Conservation (phyloP, 2,797 vertebrate species). For the Alosa sapidissima region DNA sequence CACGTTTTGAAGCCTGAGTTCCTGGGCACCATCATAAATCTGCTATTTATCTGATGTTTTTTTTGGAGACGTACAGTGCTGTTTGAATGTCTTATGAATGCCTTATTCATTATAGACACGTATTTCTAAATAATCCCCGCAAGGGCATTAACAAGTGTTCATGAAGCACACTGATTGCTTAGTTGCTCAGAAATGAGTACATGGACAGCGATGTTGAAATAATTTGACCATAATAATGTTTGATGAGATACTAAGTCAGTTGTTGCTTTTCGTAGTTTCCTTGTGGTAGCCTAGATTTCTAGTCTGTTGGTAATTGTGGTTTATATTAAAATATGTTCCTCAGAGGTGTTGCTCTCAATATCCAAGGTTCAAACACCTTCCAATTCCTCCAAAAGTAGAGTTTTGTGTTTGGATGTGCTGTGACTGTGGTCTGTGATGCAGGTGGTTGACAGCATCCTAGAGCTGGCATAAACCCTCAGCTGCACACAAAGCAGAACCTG, state of each 20-base stretch:
- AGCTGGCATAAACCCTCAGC: neutral
- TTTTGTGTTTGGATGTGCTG: neutral
- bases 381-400: neutral
- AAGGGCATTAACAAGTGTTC: neutral
- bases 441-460: neutral
- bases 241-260: neutral
- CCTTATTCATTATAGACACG: neutral
- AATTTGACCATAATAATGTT: neutral
- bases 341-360: neutral
- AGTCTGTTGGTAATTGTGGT: neutral
- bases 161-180: neutral
- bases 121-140: neutral
- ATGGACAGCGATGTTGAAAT: neutral
- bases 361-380: neutral
- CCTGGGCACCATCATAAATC: neutral
- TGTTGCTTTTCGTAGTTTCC: neutral
- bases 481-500: neutral
- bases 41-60: neutral
- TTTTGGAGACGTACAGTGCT: neutral
- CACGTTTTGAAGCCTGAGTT: neutral
- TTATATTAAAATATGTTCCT: neutral
- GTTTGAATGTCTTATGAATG: neutral
- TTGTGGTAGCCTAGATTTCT: neutral
- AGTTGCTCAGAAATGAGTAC: neutral
- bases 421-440: neutral